Percentiles rank a stretch among this genome's conserved stretches.
phyloP scores from a whole-genome alignment of 2,888 invertebrate species.

The Eristalinus aeneus region DNA sequence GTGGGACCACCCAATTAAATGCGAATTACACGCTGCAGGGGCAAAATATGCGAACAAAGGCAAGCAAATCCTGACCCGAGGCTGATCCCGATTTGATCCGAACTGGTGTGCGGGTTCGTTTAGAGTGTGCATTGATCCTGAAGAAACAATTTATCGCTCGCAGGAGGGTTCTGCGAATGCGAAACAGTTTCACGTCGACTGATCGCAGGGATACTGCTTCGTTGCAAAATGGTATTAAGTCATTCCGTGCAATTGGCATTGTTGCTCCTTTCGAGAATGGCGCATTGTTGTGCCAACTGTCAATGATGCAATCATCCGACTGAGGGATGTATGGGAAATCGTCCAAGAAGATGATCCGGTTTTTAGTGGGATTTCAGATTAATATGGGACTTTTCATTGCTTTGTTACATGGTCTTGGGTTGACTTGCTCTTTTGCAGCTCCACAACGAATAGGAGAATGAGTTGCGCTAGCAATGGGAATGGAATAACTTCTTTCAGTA shows the following conservation, averaged over 20 bases:
- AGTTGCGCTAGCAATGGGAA: too few relatives aligned
- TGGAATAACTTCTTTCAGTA: too few relatives aligned
- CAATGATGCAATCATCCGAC: conserved; percentile 55
- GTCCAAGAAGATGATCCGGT: conserved; percentile 55
- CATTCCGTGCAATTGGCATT: conserved; percentile 60
- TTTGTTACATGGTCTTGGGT: neutral
- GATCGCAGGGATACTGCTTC: conserved; percentile 30
- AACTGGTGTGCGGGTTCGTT: neutral
- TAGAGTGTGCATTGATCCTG: neutral
- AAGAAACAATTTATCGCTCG: conserved; percentile 26
- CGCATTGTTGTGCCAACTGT: conserved; percentile 65
- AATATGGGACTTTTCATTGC: conserved; percentile 34
- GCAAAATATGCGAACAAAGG: neutral
- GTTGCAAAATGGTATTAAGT: conserved; percentile 61
- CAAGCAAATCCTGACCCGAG: conserved; percentile 7
- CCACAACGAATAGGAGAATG: neutral
- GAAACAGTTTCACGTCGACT: conserved; percentile 52
- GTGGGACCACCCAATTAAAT: conserved; percentile 63
- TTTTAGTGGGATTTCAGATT: conserved; percentile 68
- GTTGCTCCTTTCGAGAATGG: conserved; percentile 59
- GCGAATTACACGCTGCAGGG: conserved; percentile 54
- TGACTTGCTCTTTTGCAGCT: neutral
- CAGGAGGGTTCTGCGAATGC: conserved; percentile 6
- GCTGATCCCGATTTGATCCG: conserved; percentile 45
- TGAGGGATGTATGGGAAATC: conserved; percentile 25